Conservation (phyloP, 1,140 invertebrate species). For the Bombyx mandarina region DNA sequence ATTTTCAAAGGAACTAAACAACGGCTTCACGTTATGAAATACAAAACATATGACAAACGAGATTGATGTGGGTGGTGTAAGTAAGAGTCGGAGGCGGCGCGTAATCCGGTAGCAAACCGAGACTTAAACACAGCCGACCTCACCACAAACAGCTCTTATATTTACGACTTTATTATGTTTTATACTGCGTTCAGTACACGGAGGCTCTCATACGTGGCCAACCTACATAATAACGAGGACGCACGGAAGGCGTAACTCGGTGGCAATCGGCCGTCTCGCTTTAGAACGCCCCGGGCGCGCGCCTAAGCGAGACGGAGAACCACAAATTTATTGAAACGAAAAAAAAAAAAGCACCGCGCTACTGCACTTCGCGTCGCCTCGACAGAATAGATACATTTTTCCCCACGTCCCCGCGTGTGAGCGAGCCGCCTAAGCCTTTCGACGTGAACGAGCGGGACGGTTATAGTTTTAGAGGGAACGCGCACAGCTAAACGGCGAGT, state of each 20-base stretch:
- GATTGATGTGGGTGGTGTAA: too few species aligned
- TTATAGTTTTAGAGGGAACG: slow-evolving; percentile 27
- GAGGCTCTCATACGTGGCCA: slow-evolving; percentile 60
- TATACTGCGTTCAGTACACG: slow-evolving; percentile 56
- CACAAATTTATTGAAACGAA: slow-evolving; percentile 70
- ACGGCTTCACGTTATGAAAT: too few species aligned
- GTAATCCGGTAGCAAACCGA: slow-evolving; percentile 54
- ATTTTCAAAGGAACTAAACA: too few species aligned
- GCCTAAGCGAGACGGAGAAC: slow-evolving; percentile 63
- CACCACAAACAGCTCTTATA: slow-evolving; percentile 52
- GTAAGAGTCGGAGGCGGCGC: slow-evolving; percentile 44
- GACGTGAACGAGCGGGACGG: slow-evolving; percentile 37
- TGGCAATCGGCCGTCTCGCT: slow-evolving; percentile 61
- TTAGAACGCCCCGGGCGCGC: slow-evolving; percentile 54
- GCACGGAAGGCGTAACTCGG: slow-evolving; percentile 69
- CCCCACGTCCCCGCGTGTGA: slow-evolving; percentile 47
- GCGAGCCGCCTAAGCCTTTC: slow-evolving; percentile 19
- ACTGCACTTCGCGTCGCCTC: slow-evolving; percentile 66
- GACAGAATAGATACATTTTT: slow-evolving; percentile 70
- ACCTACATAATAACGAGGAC: slow-evolving; percentile 65
- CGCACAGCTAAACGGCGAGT: slow-evolving; percentile 48
- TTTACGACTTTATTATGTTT: slow-evolving; percentile 67
- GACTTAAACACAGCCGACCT: slow-evolving; percentile 10
- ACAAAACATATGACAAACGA: too few species aligned
- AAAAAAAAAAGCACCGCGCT: slow-evolving; percentile 61